Conservation (phyloP, 1,140 invertebrate genomes). For the Drosophila sp. region DNA sequence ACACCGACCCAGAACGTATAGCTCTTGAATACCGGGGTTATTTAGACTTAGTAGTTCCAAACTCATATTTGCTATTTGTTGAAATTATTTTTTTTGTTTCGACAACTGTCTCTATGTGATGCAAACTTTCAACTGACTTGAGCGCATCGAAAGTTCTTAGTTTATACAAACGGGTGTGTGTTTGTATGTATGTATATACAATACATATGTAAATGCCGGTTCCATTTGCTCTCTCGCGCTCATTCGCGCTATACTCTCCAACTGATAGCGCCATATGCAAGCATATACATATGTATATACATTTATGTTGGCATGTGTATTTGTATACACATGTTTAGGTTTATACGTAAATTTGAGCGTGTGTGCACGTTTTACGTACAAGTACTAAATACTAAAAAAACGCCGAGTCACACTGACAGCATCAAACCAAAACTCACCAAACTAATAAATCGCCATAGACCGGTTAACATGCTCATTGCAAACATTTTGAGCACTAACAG, state of each 20-base stretch:
- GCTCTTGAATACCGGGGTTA: conserved; percentile 85
- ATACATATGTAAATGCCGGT: background rate
- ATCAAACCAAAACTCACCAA: conserved; percentile 84
- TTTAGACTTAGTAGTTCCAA: conserved; percentile 69
- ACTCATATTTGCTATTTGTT: conserved; percentile 45
- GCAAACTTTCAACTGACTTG: conserved; percentile 27
- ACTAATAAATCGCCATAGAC: conserved; percentile 85
- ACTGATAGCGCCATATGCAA: background rate
- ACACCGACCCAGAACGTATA: conserved; percentile 87
- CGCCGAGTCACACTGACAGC: conserved; percentile 38
- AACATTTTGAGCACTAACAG: conserved; percentile 87
- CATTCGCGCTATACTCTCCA: conserved; percentile 13
- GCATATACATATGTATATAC: background rate
- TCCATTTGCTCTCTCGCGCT: background rate
- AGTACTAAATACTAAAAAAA: conserved; percentile 18
- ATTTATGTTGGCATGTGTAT: background rate
- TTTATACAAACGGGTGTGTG: conserved; percentile 15
- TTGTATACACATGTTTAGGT: background rate
- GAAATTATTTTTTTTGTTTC: conserved; percentile 7
- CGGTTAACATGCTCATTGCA: conserved; percentile 86
- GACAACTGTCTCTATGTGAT: conserved; percentile 10
- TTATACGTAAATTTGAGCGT: no score
- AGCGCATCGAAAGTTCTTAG: conserved; percentile 10
- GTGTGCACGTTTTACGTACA: background rate
- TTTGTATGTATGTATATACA: background rate